A percentile compares a stretch with the other conserved stretches of the same genome.
Evolutionary conservation across 2,888 invertebrate species (phyloP).

Genomic region (Patella caerulea): DNA sequence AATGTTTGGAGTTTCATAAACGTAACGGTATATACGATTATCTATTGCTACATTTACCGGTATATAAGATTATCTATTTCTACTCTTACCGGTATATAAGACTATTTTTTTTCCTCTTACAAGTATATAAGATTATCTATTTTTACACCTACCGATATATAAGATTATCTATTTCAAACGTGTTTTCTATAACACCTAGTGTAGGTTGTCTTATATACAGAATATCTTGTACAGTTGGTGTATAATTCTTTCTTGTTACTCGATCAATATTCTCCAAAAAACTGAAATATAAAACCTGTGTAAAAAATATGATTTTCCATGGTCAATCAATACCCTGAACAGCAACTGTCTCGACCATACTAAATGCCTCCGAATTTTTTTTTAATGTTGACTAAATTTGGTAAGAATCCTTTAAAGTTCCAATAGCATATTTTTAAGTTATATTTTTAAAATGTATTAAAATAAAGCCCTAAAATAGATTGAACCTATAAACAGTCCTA

Average conservation of each 20-base stretch:
- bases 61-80: conserved; percentile 53
- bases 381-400: neutral
- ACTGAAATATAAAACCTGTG: conserved; percentile 42
- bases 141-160: conserved; percentile 51
- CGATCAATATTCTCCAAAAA: conserved; percentile 59
- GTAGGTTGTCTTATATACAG: conserved; percentile 63
- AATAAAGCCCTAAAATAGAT: too few relatives aligned
- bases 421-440: too few relatives aligned
- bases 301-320: neutral
- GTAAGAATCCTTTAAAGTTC: too few relatives aligned
- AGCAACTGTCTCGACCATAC: neutral
- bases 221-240: conserved; percentile 64
- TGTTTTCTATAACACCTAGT: conserved; percentile 62
- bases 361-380: neutral
- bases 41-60: conserved; percentile 42
- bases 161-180: conserved; percentile 54
- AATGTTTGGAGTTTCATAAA: too few relatives aligned
- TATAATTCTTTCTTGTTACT: conserved; percentile 49
- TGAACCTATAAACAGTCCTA: too few relatives aligned
- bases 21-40: too few relatives aligned
- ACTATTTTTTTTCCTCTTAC: too few relatives aligned
- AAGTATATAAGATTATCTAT: too few relatives aligned
- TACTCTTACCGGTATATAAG: too few relatives aligned
- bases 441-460: too few relatives aligned
- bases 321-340: neutral